These are phyloP conservation scores for Villa cingulata DNA, from an alignment of 2,888 invertebrate genomes.

Conservation along the genomic window DNA sequence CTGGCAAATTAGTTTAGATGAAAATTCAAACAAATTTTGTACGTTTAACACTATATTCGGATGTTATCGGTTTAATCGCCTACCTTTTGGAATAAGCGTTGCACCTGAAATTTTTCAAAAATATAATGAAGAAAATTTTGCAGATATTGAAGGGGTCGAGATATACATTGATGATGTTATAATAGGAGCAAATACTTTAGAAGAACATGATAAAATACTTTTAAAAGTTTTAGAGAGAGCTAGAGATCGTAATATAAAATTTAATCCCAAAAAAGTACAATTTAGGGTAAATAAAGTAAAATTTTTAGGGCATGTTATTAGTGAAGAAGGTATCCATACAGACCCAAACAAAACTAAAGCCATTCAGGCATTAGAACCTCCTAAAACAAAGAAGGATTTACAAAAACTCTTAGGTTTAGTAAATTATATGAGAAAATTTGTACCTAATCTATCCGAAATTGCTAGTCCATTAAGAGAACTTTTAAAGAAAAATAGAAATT, in stretches of 20 bases:
- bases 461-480: not conserved
- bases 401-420: slow-evolving; percentile 11
- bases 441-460: slow-evolving; percentile 1
- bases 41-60: slow-evolving; percentile 15
- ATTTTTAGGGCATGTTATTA: slow-evolving; percentile 18
- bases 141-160: slow-evolving; percentile 18
- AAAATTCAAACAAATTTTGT: slow-evolving; percentile 24
- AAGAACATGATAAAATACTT: slow-evolving; percentile 17
- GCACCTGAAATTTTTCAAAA: slow-evolving; percentile 19
- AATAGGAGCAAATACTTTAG: slow-evolving; percentile 6
- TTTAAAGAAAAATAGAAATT: slow-evolving; percentile 15
- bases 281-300: slow-evolving; percentile 16
- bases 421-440: slow-evolving; percentile 8
- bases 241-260: slow-evolving; percentile 19
- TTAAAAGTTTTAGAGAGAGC: slow-evolving; percentile 18
- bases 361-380: not conserved
- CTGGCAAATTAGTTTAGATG: slow-evolving; percentile 10
- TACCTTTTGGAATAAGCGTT: slow-evolving; percentile 18
- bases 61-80: slow-evolving; percentile 11
- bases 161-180: slow-evolving; percentile 24
- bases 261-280: slow-evolving; percentile 18
- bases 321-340: slow-evolving; percentile 7
- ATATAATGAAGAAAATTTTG: slow-evolving; percentile 16
- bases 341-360: no score
- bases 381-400: slow-evolving; percentile 7